Percentiles rank a stretch among this genome's conserved stretches.
These are phyloP conservation scores for Drosophila anomalata DNA, from an alignment of 2,888 invertebrate species.

Conservation along the genomic window DNA sequence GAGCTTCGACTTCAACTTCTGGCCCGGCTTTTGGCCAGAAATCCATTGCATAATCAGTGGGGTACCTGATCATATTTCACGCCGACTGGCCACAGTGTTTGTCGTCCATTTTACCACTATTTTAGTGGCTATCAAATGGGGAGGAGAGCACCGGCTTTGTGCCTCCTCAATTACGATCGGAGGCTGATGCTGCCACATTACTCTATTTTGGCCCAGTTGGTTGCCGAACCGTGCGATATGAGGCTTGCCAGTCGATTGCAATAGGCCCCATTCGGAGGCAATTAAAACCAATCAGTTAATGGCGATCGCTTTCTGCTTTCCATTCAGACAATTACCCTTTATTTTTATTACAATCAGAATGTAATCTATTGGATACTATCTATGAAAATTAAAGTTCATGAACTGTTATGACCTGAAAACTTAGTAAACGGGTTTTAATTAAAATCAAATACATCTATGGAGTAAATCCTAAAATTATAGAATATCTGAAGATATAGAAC, in stretches of 20 bases:
- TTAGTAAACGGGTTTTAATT: neutral
- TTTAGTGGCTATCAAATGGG: slow-evolving; percentile 54
- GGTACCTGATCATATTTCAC: slow-evolving; percentile 73
- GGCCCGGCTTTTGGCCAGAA: slow-evolving; percentile 56
- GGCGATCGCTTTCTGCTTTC: slow-evolving; percentile 18
- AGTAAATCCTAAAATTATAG: too few species aligned
- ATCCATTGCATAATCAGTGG: slow-evolving; percentile 65
- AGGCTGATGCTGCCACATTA: slow-evolving; percentile 49
- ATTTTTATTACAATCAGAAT: neutral
- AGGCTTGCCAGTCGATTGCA: slow-evolving; percentile 26
- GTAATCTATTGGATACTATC: neutral
- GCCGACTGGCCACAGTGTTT: slow-evolving; percentile 60
- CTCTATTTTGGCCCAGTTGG: slow-evolving; percentile 70
- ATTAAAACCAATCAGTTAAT: slow-evolving; percentile 68
- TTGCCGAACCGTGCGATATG: slow-evolving; percentile 69
- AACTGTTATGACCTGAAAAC: neutral
- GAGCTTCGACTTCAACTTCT: slow-evolving; percentile 42
- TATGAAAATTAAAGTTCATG: neutral
- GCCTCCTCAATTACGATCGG: slow-evolving; percentile 73
- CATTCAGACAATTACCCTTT: neutral
- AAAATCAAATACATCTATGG: too few species aligned
- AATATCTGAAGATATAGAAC: too few species aligned
- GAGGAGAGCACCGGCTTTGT: slow-evolving; percentile 26
- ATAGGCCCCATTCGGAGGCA: slow-evolving; percentile 25
- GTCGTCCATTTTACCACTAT: slow-evolving; percentile 59